Evolutionary conservation across 2,113 vertebrate genomes (phyloP).

Genomic region (Periophthalmodon schlosseri): DNA sequence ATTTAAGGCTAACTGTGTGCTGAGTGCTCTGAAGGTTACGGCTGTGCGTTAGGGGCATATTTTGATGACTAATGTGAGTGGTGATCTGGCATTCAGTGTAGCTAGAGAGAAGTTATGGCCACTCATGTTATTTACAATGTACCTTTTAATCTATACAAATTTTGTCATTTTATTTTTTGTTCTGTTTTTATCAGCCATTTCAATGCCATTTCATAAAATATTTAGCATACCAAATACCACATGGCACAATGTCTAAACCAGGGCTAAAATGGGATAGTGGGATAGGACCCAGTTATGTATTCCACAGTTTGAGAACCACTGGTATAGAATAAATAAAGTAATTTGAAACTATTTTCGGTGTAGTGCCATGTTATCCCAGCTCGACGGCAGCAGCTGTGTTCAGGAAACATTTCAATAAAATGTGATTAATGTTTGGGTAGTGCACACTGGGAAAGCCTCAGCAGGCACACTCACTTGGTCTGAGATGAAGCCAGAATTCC

Average conservation of each 20-base stretch:
- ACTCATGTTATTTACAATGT: too few relatives aligned
- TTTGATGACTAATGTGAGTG: not conserved
- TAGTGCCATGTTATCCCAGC: conserved; percentile 11
- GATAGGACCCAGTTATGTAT: not conserved
- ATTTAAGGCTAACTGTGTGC: too few relatives aligned
- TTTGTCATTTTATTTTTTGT: too few relatives aligned
- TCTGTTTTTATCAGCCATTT: too few relatives aligned
- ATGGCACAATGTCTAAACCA: not conserved
- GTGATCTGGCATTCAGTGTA: not conserved
- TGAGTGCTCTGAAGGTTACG: too few relatives aligned
- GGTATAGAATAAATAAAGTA: not conserved
- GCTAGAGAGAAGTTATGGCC: not conserved
- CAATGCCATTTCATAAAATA: not conserved
- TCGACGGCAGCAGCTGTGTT: conserved; percentile 16
- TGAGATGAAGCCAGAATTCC: conserved; percentile 30
- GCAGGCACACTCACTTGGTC: conserved; percentile 19
- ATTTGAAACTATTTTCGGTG: conserved; percentile 25
- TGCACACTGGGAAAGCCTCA: conserved; percentile 37
- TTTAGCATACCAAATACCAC: not conserved
- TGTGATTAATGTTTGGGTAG: conserved; percentile 58
- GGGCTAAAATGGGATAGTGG: not conserved
- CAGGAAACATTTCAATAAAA: conserved; percentile 55
- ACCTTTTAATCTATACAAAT: too few relatives aligned
- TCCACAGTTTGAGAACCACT: not conserved
- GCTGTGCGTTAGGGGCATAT: too few relatives aligned